A percentile compares a stretch with the other conserved stretches of the same genome.
These are phyloP conservation scores for Silurus lanzhouensis DNA, from an alignment of 2,797 vertebrate genomes.

Conservation along the genomic window DNA sequence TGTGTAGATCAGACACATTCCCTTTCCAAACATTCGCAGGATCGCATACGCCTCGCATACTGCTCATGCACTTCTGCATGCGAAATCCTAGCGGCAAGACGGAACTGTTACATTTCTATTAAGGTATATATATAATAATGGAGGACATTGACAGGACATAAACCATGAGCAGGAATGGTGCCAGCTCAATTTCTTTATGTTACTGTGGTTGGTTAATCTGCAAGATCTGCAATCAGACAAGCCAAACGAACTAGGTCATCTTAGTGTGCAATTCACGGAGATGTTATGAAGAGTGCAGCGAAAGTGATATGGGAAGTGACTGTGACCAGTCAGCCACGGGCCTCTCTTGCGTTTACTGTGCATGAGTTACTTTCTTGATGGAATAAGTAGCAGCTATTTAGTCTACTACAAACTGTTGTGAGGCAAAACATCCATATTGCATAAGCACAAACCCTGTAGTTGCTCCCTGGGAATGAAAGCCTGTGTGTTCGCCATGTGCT, in stretches of 20 bases:
- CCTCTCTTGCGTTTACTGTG: conserved; percentile 18
- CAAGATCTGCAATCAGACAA: not conserved
- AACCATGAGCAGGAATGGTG: not conserved
- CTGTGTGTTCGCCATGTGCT: not conserved
- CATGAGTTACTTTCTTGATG: conserved; percentile 1
- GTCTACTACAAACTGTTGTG: not conserved
- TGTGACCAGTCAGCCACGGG: conserved; percentile 5
- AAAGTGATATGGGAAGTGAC: conserved; percentile 21
- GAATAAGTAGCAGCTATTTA: conserved; percentile 4
- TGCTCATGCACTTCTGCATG: not conserved
- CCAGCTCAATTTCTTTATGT: not conserved
- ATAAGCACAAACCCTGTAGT: conserved; percentile 1
- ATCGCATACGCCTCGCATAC: not conserved
- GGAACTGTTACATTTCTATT: too few relatives aligned
- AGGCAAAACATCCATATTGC: conserved; percentile 8
- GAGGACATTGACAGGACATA: not conserved
- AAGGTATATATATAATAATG: not conserved
- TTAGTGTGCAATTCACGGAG: not conserved
- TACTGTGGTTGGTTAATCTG: not conserved
- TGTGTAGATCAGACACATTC: conserved; percentile 32
- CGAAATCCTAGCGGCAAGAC: not conserved
- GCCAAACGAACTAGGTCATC: not conserved
- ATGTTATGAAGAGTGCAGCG: not conserved
- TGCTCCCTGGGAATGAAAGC: conserved; percentile 10
- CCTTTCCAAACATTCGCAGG: not conserved